phyloP scores from a whole-genome alignment of 1,140 invertebrate genomes.

The Geopemphigus sp. region DNA sequence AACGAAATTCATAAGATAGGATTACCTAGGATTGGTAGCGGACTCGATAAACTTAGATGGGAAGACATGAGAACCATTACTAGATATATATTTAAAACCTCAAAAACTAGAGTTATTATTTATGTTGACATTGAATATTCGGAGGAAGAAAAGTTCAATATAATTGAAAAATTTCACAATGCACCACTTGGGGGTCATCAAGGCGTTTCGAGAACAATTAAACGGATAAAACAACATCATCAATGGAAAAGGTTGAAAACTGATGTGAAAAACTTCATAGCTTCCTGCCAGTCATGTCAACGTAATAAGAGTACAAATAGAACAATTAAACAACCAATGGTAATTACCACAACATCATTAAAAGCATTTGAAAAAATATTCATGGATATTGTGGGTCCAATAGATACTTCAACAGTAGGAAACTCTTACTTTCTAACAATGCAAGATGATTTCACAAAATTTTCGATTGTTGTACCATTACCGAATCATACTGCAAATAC shows the following conservation, averaged over 20 bases:
- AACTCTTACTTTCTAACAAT: background rate
- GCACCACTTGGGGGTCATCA: too few relatives aligned
- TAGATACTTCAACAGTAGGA: background rate
- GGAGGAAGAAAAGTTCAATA: too few relatives aligned
- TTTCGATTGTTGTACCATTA: background rate
- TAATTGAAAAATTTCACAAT: too few relatives aligned
- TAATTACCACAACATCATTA: background rate
- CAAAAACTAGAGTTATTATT: too few relatives aligned
- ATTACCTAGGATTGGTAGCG: too few relatives aligned
- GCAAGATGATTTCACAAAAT: background rate
- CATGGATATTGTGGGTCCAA: background rate
- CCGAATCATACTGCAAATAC: background rate
- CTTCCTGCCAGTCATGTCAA: background rate
- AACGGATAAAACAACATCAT: too few relatives aligned
- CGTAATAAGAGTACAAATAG: background rate
- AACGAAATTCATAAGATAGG: too few relatives aligned
- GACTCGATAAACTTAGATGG: too few relatives aligned
- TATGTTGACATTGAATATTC: too few relatives aligned
- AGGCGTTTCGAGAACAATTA: too few relatives aligned
- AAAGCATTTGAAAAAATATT: background rate
- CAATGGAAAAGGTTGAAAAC: background rate
- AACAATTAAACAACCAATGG: background rate
- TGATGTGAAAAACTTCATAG: background rate
- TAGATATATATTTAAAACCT: too few relatives aligned
- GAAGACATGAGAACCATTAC: too few relatives aligned